phyloP scores from a whole-genome alignment of 2,113 vertebrate species.

The Mesocricetus auratus region DNA sequence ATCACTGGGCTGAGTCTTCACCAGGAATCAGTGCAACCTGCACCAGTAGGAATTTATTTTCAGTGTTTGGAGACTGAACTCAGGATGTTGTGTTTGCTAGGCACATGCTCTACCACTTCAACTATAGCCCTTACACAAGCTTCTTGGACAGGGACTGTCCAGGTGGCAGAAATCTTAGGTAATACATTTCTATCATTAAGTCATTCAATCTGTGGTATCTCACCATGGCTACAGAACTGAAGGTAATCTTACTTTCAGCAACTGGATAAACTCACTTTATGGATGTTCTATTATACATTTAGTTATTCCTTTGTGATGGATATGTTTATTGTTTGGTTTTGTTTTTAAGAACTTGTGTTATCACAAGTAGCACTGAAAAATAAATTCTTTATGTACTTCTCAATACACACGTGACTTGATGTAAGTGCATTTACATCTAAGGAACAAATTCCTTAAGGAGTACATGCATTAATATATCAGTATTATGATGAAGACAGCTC shows the following conservation, averaged over 20 bases:
- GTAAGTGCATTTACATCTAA: background rate
- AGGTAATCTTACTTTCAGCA: background rate
- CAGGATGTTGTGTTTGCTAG: background rate
- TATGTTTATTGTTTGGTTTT: background rate
- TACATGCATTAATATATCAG: background rate
- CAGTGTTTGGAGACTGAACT: background rate
- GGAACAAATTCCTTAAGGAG: background rate
- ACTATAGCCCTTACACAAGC: no score
- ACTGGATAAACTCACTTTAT: background rate
- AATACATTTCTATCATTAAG: background rate
- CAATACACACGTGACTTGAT: background rate
- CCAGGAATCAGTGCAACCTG: background rate
- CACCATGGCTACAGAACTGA: background rate
- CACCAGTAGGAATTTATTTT: background rate
- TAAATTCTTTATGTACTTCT: background rate
- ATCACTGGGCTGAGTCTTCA: background rate
- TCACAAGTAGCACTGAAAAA: background rate
- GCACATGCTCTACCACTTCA: background rate
- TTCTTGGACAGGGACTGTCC: background rate
- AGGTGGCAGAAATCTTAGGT: background rate
- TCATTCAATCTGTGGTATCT: background rate
- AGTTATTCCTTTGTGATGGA: background rate
- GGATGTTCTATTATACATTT: background rate
- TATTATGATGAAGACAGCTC: background rate
- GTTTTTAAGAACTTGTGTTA: background rate